Evolutionary conservation across 1,140 invertebrate species (phyloP), one percentile per base, ranked within the genome.

Genomic region (Drosophila arizonae): DNA sequence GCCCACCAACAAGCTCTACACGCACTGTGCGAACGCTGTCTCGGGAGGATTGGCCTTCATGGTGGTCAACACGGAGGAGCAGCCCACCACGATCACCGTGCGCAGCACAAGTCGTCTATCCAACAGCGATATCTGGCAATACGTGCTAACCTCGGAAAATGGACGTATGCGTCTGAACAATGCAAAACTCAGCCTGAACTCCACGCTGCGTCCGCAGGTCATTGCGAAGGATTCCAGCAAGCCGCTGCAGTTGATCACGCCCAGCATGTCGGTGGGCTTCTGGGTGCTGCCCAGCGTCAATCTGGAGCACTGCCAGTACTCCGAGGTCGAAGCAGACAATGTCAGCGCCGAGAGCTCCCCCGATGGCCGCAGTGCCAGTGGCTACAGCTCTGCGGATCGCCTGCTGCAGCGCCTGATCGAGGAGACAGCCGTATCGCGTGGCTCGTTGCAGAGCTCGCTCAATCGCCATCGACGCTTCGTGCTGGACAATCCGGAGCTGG

Each of bases 41-140:
- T 90, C 89, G 0, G 90, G 90, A 0, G 91, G 84, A 26, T 50
- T 91, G 39, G 76, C 90, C 0, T 88, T 91, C 15, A 91, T 91
- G 90, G 88, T 91, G 36, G 78, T 91, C 28, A 91, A 91, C 48
- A 90, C 78, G 0, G 84, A 90, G 45, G 84, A 91, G 2, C 67
- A 79, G 43, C 66, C 78, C 1, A 64, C 73, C 0, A 77, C 89
- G 9, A 90, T 91, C 6, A 76, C 87, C 0, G 70, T 90, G 11
- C 69, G 77, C 6, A 87, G 84, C 30, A n/a, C 72, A 26, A 82
- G 51, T n/a, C 73, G 62, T n/a, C 45, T 90, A 9, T 26, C 69
- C 6, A 81, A 76, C 60, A 78, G 77, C 13, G 90, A 91, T 11
- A 71, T 90, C 10, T 91, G 89, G 87, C 74, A 91, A 46, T 91